Evolutionary conservation across 2,888 invertebrate species (phyloP).

Genomic region (Chaetogeoica ovagalla): DNA sequence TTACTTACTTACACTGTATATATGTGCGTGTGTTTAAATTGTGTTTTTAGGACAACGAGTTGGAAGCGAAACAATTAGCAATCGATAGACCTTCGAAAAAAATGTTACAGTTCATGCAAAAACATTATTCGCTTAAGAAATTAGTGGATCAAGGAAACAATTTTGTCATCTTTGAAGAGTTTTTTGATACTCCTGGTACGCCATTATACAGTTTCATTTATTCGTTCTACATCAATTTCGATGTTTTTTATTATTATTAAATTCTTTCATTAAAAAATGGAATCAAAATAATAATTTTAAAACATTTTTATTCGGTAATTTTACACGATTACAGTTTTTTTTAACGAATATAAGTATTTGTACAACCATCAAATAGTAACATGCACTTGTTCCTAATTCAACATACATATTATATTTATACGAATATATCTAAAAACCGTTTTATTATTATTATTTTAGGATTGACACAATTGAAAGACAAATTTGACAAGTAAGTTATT

Average conservation of each 20-base stretch:
- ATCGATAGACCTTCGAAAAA: slow-evolving; percentile 92
- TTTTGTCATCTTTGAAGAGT: slow-evolving; percentile 82
- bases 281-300: neutral
- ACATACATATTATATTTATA: slow-evolving; percentile 4
- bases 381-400: too few relatives aligned
- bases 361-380: too few relatives aligned
- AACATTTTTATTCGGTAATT: too few relatives aligned
- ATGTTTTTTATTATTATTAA: neutral
- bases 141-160: slow-evolving; percentile 84
- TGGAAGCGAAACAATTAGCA: slow-evolving; percentile 75
- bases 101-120: slow-evolving; percentile 79
- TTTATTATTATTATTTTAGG: slow-evolving; percentile 31
- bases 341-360: too few relatives aligned
- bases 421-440: neutral
- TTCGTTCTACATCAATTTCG: neutral
- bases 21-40: neutral
- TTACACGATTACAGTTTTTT: too few relatives aligned
- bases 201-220: neutral
- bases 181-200: slow-evolving; percentile 63
- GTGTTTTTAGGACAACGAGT: slow-evolving; percentile 68
- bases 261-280: neutral
- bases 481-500: slow-evolving; percentile 36
- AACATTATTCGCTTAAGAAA: slow-evolving; percentile 73
- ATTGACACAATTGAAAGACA: slow-evolving; percentile 38
- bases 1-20: neutral